Conservation (phyloP, 92 coral and sea anemone species). For the Anthopleura xanthogrammica region DNA sequence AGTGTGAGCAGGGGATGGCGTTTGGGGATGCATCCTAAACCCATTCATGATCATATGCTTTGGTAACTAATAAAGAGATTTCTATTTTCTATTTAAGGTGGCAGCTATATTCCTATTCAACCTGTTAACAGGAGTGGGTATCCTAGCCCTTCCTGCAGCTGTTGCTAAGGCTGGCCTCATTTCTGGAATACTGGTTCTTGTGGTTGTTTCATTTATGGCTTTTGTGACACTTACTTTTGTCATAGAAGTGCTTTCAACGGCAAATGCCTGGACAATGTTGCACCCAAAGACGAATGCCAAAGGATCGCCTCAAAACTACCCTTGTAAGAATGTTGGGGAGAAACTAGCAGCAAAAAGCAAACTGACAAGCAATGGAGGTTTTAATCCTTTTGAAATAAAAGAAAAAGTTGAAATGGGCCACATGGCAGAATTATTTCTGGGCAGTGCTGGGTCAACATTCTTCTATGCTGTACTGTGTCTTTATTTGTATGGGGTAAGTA, state of each 20-base stretch:
- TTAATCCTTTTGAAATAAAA: conserved; percentile 66
- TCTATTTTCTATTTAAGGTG: conserved; percentile 44
- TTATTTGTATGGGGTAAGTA: conserved; percentile 75
- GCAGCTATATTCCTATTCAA: conserved; percentile 70
- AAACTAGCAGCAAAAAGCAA: conserved; percentile 46
- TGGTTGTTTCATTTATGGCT: conserved; percentile 64
- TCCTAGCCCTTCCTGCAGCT: conserved; percentile 74
- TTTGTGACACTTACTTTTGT: conserved; percentile 63
- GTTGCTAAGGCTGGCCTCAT: conserved; percentile 75
- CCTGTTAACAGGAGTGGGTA: conserved; percentile 73
- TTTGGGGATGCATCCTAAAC: too few relatives aligned
- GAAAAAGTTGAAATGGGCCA: conserved; percentile 69
- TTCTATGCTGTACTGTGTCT: conserved; percentile 76
- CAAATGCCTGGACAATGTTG: conserved; percentile 69
- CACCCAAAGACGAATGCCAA: conserved; percentile 21
- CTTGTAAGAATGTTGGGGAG: conserved; percentile 32
- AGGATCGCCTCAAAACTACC: conserved; percentile 9
- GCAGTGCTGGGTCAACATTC: conserved; percentile 69
- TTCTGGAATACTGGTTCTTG: conserved; percentile 58
- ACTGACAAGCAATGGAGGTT: conserved; percentile 12
- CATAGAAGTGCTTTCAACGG: conserved; percentile 70
- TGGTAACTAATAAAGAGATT: too few relatives aligned
- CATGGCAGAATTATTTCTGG: conserved; percentile 73
- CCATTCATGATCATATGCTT: too few relatives aligned
- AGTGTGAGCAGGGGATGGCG: too few relatives aligned